These are phyloP conservation scores for Drosophila percnosoma DNA, from an alignment of 2,888 invertebrate species.

Conservation along the genomic window DNA sequence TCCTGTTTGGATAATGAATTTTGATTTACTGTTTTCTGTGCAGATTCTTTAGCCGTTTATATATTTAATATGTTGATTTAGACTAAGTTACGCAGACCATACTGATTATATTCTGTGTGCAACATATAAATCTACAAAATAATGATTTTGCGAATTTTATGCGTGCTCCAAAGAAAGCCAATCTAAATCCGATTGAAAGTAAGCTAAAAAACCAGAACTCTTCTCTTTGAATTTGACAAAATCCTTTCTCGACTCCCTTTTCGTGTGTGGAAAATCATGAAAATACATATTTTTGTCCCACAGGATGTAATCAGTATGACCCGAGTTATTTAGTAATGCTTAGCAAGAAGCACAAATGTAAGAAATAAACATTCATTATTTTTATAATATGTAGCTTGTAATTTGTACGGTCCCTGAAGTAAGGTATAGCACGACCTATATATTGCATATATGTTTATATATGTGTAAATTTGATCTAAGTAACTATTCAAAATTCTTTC, in stretches of 20 bases:
- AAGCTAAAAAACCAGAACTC: too few relatives aligned
- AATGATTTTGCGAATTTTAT: not conserved
- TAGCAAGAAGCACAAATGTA: not conserved
- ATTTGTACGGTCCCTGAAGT: not conserved
- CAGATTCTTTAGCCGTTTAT: not conserved
- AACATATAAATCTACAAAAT: not conserved
- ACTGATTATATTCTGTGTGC: not conserved
- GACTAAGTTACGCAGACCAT: not conserved
- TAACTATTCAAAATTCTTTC: conserved; percentile 18
- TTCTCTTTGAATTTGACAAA: not conserved
- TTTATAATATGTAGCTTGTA: not conserved
- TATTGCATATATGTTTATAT: conserved; percentile 1
- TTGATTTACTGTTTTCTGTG: not conserved
- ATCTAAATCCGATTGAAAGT: not conserved
- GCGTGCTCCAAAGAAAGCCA: too few relatives aligned
- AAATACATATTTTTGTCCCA: not conserved
- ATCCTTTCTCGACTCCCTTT: not conserved
- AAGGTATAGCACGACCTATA: conserved; percentile 7
- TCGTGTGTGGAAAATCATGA: not conserved
- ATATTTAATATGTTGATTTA: not conserved
- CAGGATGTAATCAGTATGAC: not conserved
- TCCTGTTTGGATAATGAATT: not conserved
- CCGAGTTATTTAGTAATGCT: not conserved
- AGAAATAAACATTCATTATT: not conserved
- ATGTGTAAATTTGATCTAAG: conserved; percentile 22